Base-by-base conservation (phyloP, 2,797 vertebrate species). In the Falco rusticolus region DNA sequence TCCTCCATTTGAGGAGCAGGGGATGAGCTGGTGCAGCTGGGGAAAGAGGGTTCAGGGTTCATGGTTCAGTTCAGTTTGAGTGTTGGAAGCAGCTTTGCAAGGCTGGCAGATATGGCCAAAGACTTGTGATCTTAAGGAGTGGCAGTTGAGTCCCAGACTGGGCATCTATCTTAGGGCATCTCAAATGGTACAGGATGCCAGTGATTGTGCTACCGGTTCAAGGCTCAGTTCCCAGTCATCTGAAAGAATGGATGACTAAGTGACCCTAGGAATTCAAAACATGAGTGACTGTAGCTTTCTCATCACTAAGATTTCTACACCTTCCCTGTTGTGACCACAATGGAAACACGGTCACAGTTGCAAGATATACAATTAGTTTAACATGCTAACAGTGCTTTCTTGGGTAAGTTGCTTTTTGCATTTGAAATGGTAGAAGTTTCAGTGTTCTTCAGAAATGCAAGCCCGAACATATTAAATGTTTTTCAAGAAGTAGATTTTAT, bases 361-460 rank as follows among this genome's bases (percentile, higher is more conserved):
- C 25, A 84, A 93, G 69, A 94, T 79, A 64, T 69, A 59, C 43
- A 72, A 78, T 60, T 71, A 33, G 59, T 47, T 63, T 79, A 81
- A 63, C 34, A 29, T 19, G 28, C 17, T 33, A 77, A 57, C 76
- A 89, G 33, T 37, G 21, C 41, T 82, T 87, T 85, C 39, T 56
- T 79, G 57, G 29, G 39, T 93, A 79, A 56, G 45, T 72, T 31
- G 7, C 43, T 77, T 91, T 94, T 81, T 95, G 54, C 56, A 29
- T 78, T 94, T 94, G 91, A 81, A 65, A 68, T 64, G 31, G n/a
- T 76, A 25, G 75, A 94, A 83, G 26, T 68, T 91, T 72, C 61
- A 81, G 19, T 43, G 50, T 12, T 74, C 24, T 92, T 94, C 78
- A 93, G 93, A 93, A 76, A 75, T 57, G 57, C 92, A 91, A 94